Percentiles rank a stretch among this genome's conserved stretches.
phyloP scores from a whole-genome alignment of 2,797 vertebrate species.

The Peromyscus aztecus region DNA sequence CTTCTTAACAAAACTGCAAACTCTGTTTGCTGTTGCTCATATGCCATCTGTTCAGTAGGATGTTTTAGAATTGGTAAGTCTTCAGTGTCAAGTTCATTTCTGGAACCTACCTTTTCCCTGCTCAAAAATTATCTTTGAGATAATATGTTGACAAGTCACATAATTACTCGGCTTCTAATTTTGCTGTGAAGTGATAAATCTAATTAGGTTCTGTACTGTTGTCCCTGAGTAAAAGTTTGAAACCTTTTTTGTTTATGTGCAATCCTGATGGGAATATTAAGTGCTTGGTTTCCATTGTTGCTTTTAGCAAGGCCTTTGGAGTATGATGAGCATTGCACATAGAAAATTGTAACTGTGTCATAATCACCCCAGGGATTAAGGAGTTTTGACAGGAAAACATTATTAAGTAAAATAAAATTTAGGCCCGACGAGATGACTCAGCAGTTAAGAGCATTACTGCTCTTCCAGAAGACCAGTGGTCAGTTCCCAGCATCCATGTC shows the following conservation, averaged over 20 bases:
- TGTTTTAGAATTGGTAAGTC: neutral
- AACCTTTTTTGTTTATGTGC: neutral
- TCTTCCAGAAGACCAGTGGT: neutral
- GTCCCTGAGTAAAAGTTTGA: neutral
- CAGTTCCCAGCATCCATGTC: neutral
- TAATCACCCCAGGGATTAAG: neutral
- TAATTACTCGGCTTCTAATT: slow-evolving; percentile 26
- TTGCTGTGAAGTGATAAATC: neutral
- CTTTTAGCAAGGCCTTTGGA: neutral
- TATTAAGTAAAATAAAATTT: slow-evolving; percentile 42
- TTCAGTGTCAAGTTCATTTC: neutral
- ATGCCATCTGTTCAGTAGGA: neutral
- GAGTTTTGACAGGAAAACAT: slow-evolving; percentile 25
- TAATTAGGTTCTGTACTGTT: neutral
- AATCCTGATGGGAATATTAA: neutral
- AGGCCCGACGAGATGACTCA: neutral
- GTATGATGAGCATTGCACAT: neutral
- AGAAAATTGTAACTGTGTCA: neutral
- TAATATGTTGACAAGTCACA: slow-evolving; percentile 13
- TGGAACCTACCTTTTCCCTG: neutral
- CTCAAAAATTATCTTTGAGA: slow-evolving; percentile 48
- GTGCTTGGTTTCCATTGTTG: neutral
- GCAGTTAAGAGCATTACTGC: neutral
- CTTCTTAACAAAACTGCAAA: neutral
- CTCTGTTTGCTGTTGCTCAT: neutral